Evolutionary conservation across 2,113 vertebrate genomes (phyloP), one percentile per base, ranked within the genome.

Genomic region (Oreochromis niloticus): DNA sequence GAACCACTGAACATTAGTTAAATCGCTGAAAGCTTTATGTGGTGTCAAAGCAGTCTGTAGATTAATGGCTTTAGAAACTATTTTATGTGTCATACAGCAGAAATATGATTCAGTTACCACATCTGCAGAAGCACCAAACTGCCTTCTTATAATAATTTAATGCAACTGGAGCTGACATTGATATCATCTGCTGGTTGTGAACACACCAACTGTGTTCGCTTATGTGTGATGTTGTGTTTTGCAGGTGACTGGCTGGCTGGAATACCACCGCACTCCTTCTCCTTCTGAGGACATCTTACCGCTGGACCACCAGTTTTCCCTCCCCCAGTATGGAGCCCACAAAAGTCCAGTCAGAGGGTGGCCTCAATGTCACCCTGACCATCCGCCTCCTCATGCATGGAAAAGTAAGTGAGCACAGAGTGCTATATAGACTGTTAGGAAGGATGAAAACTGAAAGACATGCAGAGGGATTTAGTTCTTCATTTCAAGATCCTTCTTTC

Each of bases 311-410:
- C 39, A 12, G 39, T 78, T 48, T 82, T 55, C 41, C 54, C 24
- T 52, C 36, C 50, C 92, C 89, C 71, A 91, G 96, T 93, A 99
- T 99, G 99, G 99, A 99, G 87, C 97, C 97, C n/a, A 98, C 97
- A 63, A 99, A 99, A 95, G 97, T 98, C 85, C 96, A 96, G 93
- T 98, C 98, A 0, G 99, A 99, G 94, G 98, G 98, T 0, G 99
- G 99, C 61, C 97, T 99, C 92, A 99, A 99, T 4, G 98, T 99
- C 92, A 99, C 98, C 57, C 97, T 99, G 81, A 99, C 99, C 88
- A 99, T 99, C 93, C 98, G 99, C 61, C 98, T 99, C 88, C 97
- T 99, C 92, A 99, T 99, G 99, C 99, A 99, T 0, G 99, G 99
- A 87, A 99, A 99, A 97, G 99, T 99, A 97, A 96, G 93, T n/a